These are phyloP conservation scores for Equus przewalskii DNA, from an alignment of 2,113 vertebrate species.

Conservation along the genomic window DNA sequence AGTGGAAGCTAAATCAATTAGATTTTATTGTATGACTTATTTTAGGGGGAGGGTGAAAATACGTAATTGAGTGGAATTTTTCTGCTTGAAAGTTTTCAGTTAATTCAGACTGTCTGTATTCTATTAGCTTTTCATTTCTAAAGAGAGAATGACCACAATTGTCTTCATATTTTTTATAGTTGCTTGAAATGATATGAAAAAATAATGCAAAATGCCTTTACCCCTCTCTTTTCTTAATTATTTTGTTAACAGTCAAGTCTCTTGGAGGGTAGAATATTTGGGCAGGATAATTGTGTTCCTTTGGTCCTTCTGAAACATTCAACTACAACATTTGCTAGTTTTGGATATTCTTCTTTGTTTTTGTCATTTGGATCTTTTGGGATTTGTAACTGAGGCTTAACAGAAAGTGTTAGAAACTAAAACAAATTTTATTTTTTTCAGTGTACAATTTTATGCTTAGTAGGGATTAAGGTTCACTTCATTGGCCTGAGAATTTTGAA, in stretches of 20 bases:
- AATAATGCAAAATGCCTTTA: not conserved
- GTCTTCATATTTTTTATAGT: slow-evolving; percentile 31
- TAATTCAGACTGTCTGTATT: not conserved
- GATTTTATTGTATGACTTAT: not conserved
- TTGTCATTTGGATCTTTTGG: not conserved
- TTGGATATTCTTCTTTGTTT: not conserved
- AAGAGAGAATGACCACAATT: not conserved
- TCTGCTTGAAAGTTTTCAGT: slow-evolving; percentile 16
- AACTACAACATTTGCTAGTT: not conserved
- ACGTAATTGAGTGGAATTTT: not conserved
- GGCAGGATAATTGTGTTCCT: not conserved
- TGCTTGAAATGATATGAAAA: slow-evolving; percentile 45
- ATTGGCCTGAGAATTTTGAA: slow-evolving; percentile 24
- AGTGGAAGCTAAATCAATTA: not conserved
- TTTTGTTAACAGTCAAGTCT: slow-evolving; percentile 28
- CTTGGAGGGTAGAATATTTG: not conserved
- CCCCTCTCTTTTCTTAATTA: not conserved
- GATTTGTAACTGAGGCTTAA: slow-evolving; percentile 22
- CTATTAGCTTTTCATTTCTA: slow-evolving; percentile 29
- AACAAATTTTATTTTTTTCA: not conserved
- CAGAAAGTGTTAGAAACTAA: slow-evolving; percentile 45
- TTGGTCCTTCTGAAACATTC: not conserved
- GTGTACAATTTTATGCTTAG: not conserved
- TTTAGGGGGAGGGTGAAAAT: not conserved
- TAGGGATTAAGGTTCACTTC: not conserved